A percentile compares a stretch with the other conserved stretches of the same genome.
Evolutionary conservation across 2,797 vertebrate species (phyloP).

Genomic region (Odontamblyopus rebecca): DNA sequence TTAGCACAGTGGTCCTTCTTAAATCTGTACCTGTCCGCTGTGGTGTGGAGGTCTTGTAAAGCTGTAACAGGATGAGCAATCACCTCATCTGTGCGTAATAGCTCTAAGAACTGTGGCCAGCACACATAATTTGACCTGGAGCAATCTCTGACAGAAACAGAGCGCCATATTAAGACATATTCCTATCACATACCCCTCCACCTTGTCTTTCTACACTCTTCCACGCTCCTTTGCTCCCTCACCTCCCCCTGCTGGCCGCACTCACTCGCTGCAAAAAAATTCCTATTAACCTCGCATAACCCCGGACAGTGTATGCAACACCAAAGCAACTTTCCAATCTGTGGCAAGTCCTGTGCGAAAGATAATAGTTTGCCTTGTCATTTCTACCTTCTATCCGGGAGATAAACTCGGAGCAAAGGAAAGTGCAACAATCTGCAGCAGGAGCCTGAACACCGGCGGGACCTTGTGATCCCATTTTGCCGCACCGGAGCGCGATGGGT

Average conservation of each 20-base stretch:
- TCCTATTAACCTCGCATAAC: constrained; percentile 72
- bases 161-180: constrained; percentile 76
- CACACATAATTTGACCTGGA: constrained; percentile 78
- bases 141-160: constrained; percentile 79
- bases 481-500: constrained; percentile 57
- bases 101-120: constrained; percentile 67
- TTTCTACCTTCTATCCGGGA: constrained; percentile 41
- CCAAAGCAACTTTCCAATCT: constrained; percentile 63
- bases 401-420: constrained; percentile 62
- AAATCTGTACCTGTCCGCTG: constrained; percentile 72
- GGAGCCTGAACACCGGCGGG: constrained; percentile 49
- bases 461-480: constrained; percentile 67
- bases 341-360: constrained; percentile 47
- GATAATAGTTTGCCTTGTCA: constrained; percentile 71
- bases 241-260: constrained; percentile 30
- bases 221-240: constrained; percentile 32
- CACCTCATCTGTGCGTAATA: constrained; percentile 76
- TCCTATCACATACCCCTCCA: constrained; percentile 59
- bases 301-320: constrained; percentile 39
- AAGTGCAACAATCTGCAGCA: constrained; percentile 64
- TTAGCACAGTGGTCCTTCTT: constrained; percentile 70
- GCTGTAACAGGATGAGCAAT: constrained; percentile 73
- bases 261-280: constrained; percentile 67
- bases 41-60: constrained; percentile 53
- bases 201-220: constrained; percentile 21